These are phyloP conservation scores for Heteromurus nitidus DNA, from an alignment of 2,888 invertebrate species.

Conservation along the genomic window DNA sequence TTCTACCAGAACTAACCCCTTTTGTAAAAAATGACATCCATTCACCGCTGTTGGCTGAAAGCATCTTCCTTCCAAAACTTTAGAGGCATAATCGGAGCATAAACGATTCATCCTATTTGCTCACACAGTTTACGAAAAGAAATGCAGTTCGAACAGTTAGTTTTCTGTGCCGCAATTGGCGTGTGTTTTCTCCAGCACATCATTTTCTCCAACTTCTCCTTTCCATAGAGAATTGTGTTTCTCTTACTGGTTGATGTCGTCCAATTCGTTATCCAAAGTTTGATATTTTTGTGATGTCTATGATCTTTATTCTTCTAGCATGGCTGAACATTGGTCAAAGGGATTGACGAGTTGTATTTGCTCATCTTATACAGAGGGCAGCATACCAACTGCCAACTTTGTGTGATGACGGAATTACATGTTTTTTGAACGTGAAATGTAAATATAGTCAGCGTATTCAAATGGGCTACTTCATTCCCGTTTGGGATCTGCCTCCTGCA, in stretches of 20 bases:
- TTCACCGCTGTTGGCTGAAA: background rate
- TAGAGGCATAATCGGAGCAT: background rate
- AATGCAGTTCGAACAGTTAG: background rate
- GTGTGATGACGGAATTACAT: conserved; percentile 7
- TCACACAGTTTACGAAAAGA: too few species aligned
- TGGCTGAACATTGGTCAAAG: conserved; percentile 73
- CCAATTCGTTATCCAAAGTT: background rate
- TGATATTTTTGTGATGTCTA: conserved; percentile 40
- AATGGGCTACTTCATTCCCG: conserved; percentile 33
- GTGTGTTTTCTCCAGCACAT: background rate
- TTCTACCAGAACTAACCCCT: too few species aligned
- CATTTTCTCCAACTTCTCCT: background rate
- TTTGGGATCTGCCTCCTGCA: conserved; percentile 21
- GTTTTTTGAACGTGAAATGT: conserved; percentile 18
- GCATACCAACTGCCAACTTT: background rate
- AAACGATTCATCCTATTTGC: too few species aligned
- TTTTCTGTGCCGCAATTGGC: background rate
- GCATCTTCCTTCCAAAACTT: background rate
- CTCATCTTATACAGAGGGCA: conserved; percentile 37
- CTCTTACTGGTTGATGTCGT: background rate
- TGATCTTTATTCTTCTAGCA: conserved; percentile 73
- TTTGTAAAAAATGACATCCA: background rate
- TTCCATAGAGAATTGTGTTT: too few species aligned
- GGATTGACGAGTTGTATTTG: conserved; percentile 67
- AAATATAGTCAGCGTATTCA: conserved; percentile 44